Conservation (phyloP, 1,140 invertebrate genomes). For the Drosophila jambulina region DNA sequence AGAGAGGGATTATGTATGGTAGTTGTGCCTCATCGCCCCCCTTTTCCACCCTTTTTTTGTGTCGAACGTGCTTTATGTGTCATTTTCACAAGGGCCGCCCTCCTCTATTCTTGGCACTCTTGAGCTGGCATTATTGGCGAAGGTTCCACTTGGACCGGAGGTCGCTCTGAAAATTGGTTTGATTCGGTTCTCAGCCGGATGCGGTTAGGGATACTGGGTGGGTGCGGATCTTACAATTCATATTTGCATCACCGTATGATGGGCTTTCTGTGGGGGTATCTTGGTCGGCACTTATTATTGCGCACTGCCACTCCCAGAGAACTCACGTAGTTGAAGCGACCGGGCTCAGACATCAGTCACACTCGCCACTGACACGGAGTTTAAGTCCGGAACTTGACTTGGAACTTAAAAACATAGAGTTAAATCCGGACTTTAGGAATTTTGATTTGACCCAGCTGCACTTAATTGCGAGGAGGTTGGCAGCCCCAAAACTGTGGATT, state of each 20-base stretch:
- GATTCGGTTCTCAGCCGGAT: conserved; percentile 16
- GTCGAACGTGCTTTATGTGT: conserved; percentile 41
- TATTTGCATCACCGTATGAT: not conserved
- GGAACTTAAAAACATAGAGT: not conserved
- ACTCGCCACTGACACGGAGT: conserved; percentile 6
- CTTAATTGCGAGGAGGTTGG: conserved; percentile 10
- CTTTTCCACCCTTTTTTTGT: conserved; percentile 11
- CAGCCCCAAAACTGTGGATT: conserved; percentile 21
- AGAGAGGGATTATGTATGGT: not conserved
- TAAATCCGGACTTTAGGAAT: not conserved
- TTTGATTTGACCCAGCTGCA: conserved; percentile 8
- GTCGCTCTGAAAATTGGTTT: conserved; percentile 23
- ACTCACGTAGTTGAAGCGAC: conserved; percentile 31
- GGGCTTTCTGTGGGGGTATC: not conserved
- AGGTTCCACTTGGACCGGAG: conserved; percentile 37
- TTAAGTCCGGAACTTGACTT: not conserved
- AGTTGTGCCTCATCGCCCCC: conserved; percentile 3
- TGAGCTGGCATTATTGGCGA: conserved; percentile 33
- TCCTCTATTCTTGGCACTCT: conserved; percentile 19
- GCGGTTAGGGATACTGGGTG: conserved; percentile 1
- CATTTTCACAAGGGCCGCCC: conserved; percentile 33
- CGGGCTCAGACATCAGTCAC: conserved; percentile 35
- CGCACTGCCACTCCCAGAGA: not conserved
- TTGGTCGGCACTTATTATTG: conserved; percentile 1
- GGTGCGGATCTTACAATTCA: not conserved